Evolutionary conservation across 2,113 vertebrate genomes (phyloP).

Genomic region (Spea multiplicata): DNA sequence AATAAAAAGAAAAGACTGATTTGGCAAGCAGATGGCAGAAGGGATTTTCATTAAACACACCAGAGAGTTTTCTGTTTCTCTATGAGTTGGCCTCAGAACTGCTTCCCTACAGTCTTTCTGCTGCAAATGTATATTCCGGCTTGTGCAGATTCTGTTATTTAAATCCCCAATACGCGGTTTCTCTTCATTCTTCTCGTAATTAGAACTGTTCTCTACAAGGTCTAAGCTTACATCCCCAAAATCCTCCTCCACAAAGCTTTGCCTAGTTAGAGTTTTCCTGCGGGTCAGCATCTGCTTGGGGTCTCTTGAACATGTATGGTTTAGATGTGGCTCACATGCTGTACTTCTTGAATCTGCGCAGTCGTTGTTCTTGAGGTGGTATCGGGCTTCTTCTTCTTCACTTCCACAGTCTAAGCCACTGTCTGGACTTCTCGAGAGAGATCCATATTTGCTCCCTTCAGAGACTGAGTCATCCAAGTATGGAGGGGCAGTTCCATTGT

Average conservation of each 20-base stretch:
- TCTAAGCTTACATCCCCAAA: slow-evolving; percentile 66
- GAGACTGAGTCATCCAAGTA: slow-evolving; percentile 56
- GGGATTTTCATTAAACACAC: slow-evolving; percentile 81
- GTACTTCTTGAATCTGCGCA: slow-evolving; percentile 50
- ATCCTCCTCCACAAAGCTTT: slow-evolving; percentile 89
- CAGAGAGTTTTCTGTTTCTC: slow-evolving; percentile 75
- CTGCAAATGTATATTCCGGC: slow-evolving; percentile 71
- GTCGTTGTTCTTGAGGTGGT: slow-evolving; percentile 60
- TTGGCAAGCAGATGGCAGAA: slow-evolving; percentile 74
- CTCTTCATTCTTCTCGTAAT: slow-evolving; percentile 58
- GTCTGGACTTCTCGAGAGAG: slow-evolving; percentile 84
- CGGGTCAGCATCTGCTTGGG: slow-evolving; percentile 72
- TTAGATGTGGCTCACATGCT: slow-evolving; percentile 54
- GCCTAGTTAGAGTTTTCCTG: slow-evolving; percentile 82
- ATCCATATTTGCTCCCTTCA: slow-evolving; percentile 62
- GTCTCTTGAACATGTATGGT: slow-evolving; percentile 64
- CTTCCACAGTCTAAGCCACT: slow-evolving; percentile 96
- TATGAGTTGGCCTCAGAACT: slow-evolving; percentile 69
- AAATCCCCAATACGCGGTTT: slow-evolving; percentile 58
- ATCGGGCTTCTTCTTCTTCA: slow-evolving; percentile 80
- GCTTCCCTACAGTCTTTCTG: slow-evolving; percentile 69
- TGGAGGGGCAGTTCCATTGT: slow-evolving; percentile 57
- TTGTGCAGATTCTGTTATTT: slow-evolving; percentile 67
- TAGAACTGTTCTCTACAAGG: slow-evolving; percentile 60
- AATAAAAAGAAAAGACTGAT: slow-evolving; percentile 67